Percentiles rank a stretch among this genome's conserved stretches.
phyloP scores from a whole-genome alignment of 2,888 invertebrate genomes.

The Amiota minor region DNA sequence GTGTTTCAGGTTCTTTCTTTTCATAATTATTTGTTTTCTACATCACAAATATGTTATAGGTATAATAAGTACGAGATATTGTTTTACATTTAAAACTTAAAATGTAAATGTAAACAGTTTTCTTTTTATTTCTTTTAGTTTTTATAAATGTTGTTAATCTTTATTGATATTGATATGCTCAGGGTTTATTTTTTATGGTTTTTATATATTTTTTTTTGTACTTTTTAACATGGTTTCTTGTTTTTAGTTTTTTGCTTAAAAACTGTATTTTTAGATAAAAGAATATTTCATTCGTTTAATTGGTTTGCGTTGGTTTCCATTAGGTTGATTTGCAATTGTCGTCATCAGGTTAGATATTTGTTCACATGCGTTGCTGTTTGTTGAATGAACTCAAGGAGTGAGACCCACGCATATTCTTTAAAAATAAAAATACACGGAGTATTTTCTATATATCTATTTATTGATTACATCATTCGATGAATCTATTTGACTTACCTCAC shows the following conservation, averaged over 20 bases:
- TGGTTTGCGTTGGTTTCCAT: background rate
- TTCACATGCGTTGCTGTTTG: constrained; percentile 5
- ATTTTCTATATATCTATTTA: constrained; percentile 27
- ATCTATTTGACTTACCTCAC: constrained; percentile 49
- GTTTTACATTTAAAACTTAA: too few relatives aligned
- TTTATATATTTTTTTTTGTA: background rate
- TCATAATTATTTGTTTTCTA: too few relatives aligned
- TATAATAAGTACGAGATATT: too few relatives aligned
- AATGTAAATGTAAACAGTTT: too few relatives aligned
- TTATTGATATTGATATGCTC: too few relatives aligned
- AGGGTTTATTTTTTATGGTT: constrained; percentile 17
- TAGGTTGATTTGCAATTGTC: background rate
- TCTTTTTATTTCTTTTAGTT: too few relatives aligned
- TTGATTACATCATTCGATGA: constrained; percentile 26
- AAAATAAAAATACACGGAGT: background rate
- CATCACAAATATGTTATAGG: too few relatives aligned
- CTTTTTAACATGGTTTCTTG: background rate
- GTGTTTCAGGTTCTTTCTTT: too few relatives aligned
- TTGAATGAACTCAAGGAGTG: background rate
- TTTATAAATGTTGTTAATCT: too few relatives aligned
- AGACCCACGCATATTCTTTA: constrained; percentile 17
- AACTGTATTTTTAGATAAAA: background rate
- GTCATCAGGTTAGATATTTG: background rate
- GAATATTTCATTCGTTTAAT: too few relatives aligned
- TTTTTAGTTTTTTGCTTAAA: background rate